Percentiles rank a stretch among this genome's conserved stretches.
Evolutionary conservation across 2,888 invertebrate species (phyloP).

Genomic region (Eupithecia insigniata): DNA sequence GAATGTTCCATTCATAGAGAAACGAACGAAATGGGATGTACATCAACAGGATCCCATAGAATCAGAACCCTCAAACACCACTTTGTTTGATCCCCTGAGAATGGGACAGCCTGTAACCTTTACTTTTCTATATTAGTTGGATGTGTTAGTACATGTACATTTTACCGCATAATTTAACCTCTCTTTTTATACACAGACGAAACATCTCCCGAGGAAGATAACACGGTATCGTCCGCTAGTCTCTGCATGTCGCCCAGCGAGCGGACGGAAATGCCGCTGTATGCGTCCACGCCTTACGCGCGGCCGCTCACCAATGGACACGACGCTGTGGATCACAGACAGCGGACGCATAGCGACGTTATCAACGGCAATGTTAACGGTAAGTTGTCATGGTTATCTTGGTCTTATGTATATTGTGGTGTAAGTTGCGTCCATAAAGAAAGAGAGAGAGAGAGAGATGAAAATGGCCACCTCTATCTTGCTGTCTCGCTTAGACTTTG

Average conservation of each 20-base stretch:
- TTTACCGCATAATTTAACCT: background rate
- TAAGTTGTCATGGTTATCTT: conserved; percentile 30
- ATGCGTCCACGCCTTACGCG: conserved; percentile 52
- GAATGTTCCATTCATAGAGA: too few species aligned
- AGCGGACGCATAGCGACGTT: conserved; percentile 53
- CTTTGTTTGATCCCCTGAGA: background rate
- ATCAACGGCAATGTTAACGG: conserved; percentile 72
- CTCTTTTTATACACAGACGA: conserved; percentile 59
- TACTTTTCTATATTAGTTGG: background rate
- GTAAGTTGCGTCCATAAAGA: background rate
- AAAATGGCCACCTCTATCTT: too few species aligned
- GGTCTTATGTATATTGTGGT: background rate
- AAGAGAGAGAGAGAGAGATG: too few species aligned
- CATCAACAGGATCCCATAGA: background rate
- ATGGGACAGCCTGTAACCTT: background rate
- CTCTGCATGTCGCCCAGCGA: conserved; percentile 71
- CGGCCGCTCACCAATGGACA: conserved; percentile 61
- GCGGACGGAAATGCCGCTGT: conserved; percentile 59
- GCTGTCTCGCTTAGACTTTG: too few species aligned
- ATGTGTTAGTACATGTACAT: background rate
- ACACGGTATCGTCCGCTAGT: conserved; percentile 75
- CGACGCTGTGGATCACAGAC: conserved; percentile 54
- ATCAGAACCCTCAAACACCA: background rate
- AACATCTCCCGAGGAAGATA: conserved; percentile 68
- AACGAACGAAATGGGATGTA: background rate